Percentiles rank a stretch among this genome's conserved stretches.
Conservation (phyloP, 2,888 invertebrate genomes). For the Melipona beecheii region DNA sequence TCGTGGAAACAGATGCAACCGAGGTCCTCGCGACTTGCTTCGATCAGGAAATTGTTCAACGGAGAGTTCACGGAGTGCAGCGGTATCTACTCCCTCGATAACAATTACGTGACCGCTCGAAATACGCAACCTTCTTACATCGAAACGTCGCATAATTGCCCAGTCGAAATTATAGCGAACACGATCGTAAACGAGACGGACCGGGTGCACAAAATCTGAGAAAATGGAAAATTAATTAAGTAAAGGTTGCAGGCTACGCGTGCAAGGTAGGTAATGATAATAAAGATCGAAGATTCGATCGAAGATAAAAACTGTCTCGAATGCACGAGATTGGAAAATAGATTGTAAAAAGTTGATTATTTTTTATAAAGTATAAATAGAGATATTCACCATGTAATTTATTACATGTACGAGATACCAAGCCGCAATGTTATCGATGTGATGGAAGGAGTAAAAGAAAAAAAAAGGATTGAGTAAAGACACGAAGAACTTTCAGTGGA, state of each 20-base stretch:
- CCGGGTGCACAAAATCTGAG: not conserved
- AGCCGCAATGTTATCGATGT: no score
- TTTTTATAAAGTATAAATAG: no score
- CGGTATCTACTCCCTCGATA: conserved; percentile 1
- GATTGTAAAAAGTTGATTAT: no score
- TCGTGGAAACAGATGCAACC: not conserved
- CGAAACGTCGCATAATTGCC: conserved; percentile 53
- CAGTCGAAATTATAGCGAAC: not conserved
- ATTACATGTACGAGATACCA: no score
- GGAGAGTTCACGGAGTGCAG: not conserved
- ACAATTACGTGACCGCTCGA: conserved; percentile 59
- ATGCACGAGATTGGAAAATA: no score
- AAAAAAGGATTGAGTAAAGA: not conserved
- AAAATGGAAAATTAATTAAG: not conserved
- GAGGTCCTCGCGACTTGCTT: no score
- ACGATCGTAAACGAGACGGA: not conserved
- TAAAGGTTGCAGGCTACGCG: no score
- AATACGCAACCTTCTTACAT: conserved; percentile 51
- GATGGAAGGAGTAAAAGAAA: no score
- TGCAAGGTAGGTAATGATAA: no score
- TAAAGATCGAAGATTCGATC: not conserved
- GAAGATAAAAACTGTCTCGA: no score
- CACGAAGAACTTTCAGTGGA: no score
- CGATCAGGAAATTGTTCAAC: conserved; percentile 14
- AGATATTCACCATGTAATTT: no score